Conservation (phyloP, 2,797 vertebrate species). For the Enteromius radiatus region DNA sequence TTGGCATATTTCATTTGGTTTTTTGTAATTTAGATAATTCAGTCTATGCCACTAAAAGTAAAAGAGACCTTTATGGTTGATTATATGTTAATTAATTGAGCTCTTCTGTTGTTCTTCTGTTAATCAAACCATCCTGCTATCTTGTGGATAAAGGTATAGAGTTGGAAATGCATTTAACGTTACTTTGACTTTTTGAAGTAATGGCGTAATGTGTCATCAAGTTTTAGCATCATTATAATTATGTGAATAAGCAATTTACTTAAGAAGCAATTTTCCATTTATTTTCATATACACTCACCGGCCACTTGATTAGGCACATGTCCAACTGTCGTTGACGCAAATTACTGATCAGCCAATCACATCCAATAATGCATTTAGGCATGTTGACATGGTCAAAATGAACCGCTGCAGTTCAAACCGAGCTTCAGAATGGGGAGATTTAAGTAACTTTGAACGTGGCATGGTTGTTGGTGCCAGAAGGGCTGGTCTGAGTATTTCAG, state of each 20-base stretch:
- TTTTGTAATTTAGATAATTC: not conserved
- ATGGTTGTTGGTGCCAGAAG: not conserved
- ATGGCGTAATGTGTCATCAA: not conserved
- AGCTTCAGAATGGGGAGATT: too few species aligned
- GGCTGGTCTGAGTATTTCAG: constrained; percentile 8
- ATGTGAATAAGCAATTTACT: too few species aligned
- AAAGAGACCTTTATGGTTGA: not conserved
- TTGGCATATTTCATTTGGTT: not conserved
- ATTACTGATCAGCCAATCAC: too few species aligned
- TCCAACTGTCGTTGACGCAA: too few species aligned
- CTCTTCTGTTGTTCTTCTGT: not conserved
- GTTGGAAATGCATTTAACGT: not conserved
- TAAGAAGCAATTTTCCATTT: not conserved
- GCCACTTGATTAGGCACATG: too few species aligned
- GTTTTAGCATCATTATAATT: not conserved
- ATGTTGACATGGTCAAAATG: too few species aligned
- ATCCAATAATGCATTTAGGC: too few species aligned
- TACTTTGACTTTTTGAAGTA: not conserved
- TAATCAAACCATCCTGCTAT: constrained; percentile 9
- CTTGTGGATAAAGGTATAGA: constrained; percentile 24
- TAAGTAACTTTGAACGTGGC: not conserved
- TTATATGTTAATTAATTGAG: too few species aligned
- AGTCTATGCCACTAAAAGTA: not conserved
- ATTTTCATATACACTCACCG: too few species aligned
- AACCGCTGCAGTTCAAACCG: too few species aligned